Conservation (phyloP, 2,113 vertebrate genomes). For the Melanostigma gelatinosum region DNA sequence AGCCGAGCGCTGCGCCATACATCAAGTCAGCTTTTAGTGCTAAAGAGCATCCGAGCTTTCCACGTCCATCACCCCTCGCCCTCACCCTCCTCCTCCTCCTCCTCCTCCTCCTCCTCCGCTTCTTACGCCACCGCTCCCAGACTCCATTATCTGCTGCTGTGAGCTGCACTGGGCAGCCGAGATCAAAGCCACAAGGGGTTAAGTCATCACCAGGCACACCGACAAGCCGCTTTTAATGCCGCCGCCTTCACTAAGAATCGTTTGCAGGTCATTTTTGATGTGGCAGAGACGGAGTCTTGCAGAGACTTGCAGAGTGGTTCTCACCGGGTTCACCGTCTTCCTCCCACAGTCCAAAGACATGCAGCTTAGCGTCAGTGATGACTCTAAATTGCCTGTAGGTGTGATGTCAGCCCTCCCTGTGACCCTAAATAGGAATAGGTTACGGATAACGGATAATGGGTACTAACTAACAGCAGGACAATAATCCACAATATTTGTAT, state of each 20-base stretch:
- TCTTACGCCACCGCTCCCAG: background rate
- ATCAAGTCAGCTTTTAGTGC: constrained; percentile 72
- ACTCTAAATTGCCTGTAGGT: no score
- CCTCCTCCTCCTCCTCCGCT: background rate
- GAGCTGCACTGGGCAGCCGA: background rate
- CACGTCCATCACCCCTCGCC: constrained; percentile 30
- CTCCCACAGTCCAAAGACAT: no score
- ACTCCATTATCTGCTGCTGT: constrained; percentile 49
- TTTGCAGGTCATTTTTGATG: constrained; percentile 67
- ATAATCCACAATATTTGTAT: no score
- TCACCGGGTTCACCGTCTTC: no score
- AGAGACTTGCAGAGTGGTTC: constrained; percentile 7
- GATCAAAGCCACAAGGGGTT: constrained; percentile 60
- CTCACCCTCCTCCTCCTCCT: background rate
- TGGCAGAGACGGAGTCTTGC: constrained; percentile 3
- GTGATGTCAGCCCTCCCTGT: no score
- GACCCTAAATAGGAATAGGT: no score
- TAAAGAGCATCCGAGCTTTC: constrained; percentile 62
- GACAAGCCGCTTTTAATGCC: constrained; percentile 23
- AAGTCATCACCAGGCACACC: constrained; percentile 19
- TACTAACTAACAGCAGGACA: no score
- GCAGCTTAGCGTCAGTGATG: no score
- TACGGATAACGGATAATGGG: no score
- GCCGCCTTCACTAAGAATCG: constrained; percentile 9
- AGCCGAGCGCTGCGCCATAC: constrained; percentile 55